A percentile compares a stretch with the other conserved stretches of the same genome.
Conservation (phyloP, 1,140 invertebrate genomes). For the Atopsyche davidsoni region DNA sequence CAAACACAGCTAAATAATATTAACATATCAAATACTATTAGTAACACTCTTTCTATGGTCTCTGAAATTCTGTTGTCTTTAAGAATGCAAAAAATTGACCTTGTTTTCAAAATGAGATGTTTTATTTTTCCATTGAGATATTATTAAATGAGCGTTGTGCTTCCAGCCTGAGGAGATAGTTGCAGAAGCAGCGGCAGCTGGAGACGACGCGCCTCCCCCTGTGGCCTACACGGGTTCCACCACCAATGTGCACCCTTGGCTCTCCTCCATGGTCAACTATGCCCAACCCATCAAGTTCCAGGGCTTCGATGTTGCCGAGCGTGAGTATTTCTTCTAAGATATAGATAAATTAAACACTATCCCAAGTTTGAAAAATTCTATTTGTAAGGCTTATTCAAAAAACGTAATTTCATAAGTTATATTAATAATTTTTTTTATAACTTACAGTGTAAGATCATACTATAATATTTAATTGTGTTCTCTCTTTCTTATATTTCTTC, state of each 20-base stretch:
- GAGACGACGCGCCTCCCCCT: constrained; percentile 60
- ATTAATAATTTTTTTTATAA: too few species aligned
- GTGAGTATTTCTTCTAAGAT: constrained; percentile 54
- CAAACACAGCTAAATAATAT: too few species aligned
- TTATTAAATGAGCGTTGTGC: neutral
- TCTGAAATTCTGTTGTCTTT: too few species aligned
- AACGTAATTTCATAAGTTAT: too few species aligned
- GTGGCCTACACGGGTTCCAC: constrained; percentile 92
- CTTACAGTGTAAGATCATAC: too few species aligned
- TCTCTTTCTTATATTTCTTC: too few species aligned
- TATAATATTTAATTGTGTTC: too few species aligned
- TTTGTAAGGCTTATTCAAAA: too few species aligned
- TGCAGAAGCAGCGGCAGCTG: constrained; percentile 45
- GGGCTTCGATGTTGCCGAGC: constrained; percentile 94
- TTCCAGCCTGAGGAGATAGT: constrained; percentile 49
- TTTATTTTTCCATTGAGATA: neutral
- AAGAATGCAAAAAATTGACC: neutral
- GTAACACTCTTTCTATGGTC: too few species aligned
- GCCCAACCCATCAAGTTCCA: constrained; percentile 98
- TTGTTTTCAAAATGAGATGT: neutral
- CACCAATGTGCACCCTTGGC: constrained; percentile 96
- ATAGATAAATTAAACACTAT: neutral
- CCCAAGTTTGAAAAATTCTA: too few species aligned
- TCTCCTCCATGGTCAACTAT: constrained; percentile 99
- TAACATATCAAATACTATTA: too few species aligned